phyloP scores from a whole-genome alignment of 2,888 invertebrate genomes.

The Calameuta pallipes region DNA sequence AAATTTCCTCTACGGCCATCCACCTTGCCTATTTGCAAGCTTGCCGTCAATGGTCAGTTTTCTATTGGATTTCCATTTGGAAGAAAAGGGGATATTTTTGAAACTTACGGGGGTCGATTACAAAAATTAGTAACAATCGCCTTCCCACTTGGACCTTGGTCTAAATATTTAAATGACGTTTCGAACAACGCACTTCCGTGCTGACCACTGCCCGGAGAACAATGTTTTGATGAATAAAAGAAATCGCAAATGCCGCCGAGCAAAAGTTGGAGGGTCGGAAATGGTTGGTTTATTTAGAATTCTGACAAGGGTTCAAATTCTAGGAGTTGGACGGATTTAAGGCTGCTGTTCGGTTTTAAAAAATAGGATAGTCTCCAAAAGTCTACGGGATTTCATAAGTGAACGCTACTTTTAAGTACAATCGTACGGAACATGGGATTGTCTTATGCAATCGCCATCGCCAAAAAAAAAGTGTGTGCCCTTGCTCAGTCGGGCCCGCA shows the following conservation, averaged over 20 bases:
- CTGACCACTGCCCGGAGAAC: conserved; percentile 10
- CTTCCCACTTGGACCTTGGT: background rate
- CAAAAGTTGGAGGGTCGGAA: conserved; percentile 20
- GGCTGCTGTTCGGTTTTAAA: background rate
- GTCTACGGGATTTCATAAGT: background rate
- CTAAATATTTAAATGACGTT: background rate
- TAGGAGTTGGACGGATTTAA: background rate
- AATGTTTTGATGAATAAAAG: conserved; percentile 18
- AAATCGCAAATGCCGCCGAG: conserved; percentile 16
- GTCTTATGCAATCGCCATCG: no score
- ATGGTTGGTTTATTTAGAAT: conserved; percentile 14
- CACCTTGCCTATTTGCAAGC: background rate
- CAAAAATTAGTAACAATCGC: background rate
- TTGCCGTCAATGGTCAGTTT: background rate
- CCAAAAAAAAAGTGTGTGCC: no score
- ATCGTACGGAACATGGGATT: background rate
- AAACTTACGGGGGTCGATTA: background rate
- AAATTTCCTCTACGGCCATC: conserved; percentile 45
- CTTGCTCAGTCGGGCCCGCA: no score
- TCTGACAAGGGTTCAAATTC: conserved; percentile 6
- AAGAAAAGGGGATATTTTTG: background rate
- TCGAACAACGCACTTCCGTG: conserved; percentile 15
- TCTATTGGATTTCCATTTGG: background rate
- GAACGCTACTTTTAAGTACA: background rate
- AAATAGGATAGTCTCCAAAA: no score